phyloP scores from a whole-genome alignment of 2,113 vertebrate species.

The Ptyas mucosa region DNA sequence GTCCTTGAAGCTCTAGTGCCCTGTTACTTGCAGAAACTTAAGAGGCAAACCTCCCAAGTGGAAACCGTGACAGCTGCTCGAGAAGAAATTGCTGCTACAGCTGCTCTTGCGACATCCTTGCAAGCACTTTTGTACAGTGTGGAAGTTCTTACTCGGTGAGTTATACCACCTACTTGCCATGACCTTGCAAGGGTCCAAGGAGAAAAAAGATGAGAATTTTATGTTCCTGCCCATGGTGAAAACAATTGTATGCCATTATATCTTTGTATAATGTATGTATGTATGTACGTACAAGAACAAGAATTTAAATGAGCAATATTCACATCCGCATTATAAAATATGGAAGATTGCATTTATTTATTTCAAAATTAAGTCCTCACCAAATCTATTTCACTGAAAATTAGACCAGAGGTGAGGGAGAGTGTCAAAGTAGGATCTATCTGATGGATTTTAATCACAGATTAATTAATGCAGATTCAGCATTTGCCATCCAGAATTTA shows the following conservation, averaged over 20 bases:
- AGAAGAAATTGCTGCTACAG: slow-evolving; percentile 93
- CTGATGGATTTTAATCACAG: not conserved
- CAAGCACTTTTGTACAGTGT: slow-evolving; percentile 96
- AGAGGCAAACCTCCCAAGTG: slow-evolving; percentile 84
- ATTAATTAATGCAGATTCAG: not conserved
- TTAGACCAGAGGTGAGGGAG: not conserved
- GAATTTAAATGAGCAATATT: not conserved
- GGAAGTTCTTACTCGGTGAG: slow-evolving; percentile 92
- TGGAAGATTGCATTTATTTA: not conserved
- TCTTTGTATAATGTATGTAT: not conserved
- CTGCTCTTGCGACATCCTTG: slow-evolving; percentile 89
- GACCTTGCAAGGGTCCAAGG: not conserved
- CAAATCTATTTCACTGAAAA: not conserved
- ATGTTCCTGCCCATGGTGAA: not conserved
- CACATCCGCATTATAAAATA: not conserved
- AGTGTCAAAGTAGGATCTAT: not conserved
- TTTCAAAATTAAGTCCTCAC: not conserved
- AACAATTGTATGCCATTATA: not conserved
- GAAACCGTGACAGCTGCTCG: slow-evolving; percentile 89
- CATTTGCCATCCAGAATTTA: not conserved
- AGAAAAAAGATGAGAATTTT: not conserved
- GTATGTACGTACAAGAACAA: not conserved
- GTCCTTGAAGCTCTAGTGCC: slow-evolving; percentile 95
- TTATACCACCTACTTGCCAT: not conserved
- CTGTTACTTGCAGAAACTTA: slow-evolving; percentile 91